Evolutionary conservation across 2,888 invertebrate species (phyloP).

Genomic region (Panopea generosa): DNA sequence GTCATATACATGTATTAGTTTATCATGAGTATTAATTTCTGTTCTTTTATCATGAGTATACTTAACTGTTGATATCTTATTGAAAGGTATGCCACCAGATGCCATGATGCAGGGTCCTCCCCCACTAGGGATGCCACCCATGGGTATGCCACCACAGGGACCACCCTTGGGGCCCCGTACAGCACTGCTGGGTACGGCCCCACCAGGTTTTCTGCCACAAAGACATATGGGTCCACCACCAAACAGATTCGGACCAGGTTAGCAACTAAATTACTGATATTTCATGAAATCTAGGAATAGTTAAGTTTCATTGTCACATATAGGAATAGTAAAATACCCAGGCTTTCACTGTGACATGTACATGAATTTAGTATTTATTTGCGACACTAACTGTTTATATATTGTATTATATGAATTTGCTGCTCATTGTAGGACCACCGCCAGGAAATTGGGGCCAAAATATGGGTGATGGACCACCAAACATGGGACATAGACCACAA

Average conservation of each 20-base stretch:
- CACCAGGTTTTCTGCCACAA: slow-evolving; percentile 73
- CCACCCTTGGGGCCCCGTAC: slow-evolving; percentile 61
- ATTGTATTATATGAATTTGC: no score
- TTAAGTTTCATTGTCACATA: neutral
- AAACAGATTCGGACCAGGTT: slow-evolving; percentile 47
- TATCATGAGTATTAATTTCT: no score
- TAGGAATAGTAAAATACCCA: no score
- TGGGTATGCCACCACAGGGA: slow-evolving; percentile 49
- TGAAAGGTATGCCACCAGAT: slow-evolving; percentile 49
- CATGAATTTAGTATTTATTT: no score
- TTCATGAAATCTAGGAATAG: neutral
- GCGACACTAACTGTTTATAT: no score
- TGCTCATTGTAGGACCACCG: slow-evolving; percentile 18
- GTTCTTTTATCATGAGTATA: no score
- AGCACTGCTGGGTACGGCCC: slow-evolving; percentile 78
- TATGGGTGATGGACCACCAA: slow-evolving; percentile 61
- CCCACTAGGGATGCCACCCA: slow-evolving; percentile 44
- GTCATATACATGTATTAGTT: no score
- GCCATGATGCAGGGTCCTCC: slow-evolving; percentile 59
- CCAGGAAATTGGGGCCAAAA: slow-evolving; percentile 56
- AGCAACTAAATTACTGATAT: slow-evolving; percentile 1
- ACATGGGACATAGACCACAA: slow-evolving; percentile 51
- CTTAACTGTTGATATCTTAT: no score
- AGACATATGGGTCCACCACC: slow-evolving; percentile 57
- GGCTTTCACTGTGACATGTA: no score